phyloP scores from a whole-genome alignment of 2,797 vertebrate species.

The Paramormyrops hopkinsi region DNA sequence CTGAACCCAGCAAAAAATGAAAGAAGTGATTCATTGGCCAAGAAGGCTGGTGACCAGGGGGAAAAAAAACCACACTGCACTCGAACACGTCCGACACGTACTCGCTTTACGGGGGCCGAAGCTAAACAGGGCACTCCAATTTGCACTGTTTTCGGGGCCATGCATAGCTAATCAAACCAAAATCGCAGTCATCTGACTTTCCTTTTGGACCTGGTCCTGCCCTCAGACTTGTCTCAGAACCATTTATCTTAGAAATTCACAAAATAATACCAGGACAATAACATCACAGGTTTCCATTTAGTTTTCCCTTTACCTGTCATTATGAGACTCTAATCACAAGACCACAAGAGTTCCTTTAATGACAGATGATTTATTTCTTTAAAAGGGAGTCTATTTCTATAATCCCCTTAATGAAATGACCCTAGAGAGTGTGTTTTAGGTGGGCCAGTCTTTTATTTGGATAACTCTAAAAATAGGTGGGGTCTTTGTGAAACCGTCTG shows the following conservation, averaged over 20 bases:
- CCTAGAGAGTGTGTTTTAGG: background rate
- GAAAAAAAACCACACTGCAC: background rate
- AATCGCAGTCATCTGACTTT: background rate
- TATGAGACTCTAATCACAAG: background rate
- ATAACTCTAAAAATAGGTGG: background rate
- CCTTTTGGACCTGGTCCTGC: background rate
- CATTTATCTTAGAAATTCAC: background rate
- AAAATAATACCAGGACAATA: background rate
- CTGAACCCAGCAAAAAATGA: background rate
- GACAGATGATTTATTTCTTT: background rate
- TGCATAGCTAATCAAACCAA: background rate
- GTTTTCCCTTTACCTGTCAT: background rate
- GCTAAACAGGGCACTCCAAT: background rate
- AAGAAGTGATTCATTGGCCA: background rate
- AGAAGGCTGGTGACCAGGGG: background rate
- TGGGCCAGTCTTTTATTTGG: background rate
- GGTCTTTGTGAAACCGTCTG: background rate
- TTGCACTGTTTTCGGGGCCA: background rate
- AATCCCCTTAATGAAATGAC: background rate
- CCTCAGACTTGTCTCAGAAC: background rate
- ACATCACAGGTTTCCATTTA: background rate
- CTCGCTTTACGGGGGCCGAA: background rate
- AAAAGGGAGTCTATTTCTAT: background rate
- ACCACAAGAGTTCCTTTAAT: constrained; percentile 1
- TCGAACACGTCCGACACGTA: background rate